Evolutionary conservation across 2,113 vertebrate genomes (phyloP).

Genomic region (Ictalurus furcatus): DNA sequence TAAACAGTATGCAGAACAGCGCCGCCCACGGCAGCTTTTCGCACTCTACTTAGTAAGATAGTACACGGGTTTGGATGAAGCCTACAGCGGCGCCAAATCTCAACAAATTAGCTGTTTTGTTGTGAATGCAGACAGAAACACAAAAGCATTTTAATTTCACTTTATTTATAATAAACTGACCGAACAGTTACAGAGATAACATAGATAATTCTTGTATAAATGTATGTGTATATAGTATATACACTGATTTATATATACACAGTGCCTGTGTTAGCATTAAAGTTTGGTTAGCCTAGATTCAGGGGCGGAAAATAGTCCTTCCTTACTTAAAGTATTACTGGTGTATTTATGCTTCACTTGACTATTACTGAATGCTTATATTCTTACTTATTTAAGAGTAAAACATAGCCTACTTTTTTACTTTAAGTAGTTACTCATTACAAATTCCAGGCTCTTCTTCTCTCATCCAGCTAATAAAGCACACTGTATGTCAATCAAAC

Average conservation of each 20-base stretch:
- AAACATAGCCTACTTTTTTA: neutral
- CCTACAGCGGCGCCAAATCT: conserved; percentile 21
- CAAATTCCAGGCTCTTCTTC: neutral
- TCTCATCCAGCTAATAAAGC: neutral
- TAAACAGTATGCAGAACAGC: neutral
- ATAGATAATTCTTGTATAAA: neutral
- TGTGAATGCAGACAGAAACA: neutral
- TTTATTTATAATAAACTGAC: conserved; percentile 23
- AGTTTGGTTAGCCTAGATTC: neutral
- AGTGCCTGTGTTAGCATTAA: neutral
- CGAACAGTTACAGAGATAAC: neutral
- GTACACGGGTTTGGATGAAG: neutral
- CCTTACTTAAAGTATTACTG: neutral
- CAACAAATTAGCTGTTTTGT: neutral
- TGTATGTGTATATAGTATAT: neutral
- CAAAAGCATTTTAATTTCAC: neutral
- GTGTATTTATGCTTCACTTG: neutral
- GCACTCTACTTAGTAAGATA: neutral
- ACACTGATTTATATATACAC: neutral
- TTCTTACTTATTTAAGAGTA: neutral
- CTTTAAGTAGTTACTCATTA: neutral
- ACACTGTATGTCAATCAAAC: neutral
- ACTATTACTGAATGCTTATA: neutral
- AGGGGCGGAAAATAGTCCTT: neutral
- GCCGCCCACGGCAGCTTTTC: no score